Conservation (phyloP, 2,797 vertebrate species). For the Otus scops region DNA sequence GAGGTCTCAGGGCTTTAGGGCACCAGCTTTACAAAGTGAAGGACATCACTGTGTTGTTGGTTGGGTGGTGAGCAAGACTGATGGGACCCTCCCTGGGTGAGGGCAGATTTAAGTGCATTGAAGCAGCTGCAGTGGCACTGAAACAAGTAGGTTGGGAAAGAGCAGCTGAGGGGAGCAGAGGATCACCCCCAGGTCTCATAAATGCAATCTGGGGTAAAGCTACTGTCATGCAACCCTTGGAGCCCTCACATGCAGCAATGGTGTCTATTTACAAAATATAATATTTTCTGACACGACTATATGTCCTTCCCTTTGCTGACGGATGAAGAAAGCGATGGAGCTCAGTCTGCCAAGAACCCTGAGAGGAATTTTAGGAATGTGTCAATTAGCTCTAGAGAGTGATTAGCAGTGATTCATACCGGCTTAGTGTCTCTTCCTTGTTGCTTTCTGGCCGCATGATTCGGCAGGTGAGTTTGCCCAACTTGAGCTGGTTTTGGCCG, state of each 20-base stretch:
- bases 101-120: background rate
- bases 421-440: background rate
- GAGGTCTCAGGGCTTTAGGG: background rate
- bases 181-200: background rate
- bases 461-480: conserved; percentile 25
- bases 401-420: background rate
- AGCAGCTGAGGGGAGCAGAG: background rate
- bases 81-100: background rate
- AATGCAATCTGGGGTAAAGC: background rate
- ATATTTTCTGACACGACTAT: background rate
- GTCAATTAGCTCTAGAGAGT: background rate
- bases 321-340: background rate
- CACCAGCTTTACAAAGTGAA: background rate
- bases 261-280: background rate
- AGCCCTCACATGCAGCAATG: background rate
- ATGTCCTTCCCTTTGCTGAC: background rate
- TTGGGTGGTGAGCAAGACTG: background rate
- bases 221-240: background rate
- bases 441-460: background rate
- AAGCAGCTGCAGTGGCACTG: background rate
- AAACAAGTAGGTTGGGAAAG: background rate
- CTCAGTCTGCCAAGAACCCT: background rate
- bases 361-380: conserved; percentile 38
- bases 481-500: background rate
- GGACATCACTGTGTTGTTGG: fast-evolving